These are phyloP conservation scores for Oryzias javanicus DNA, from an alignment of 2,113 vertebrate species.

Conservation along the genomic window DNA sequence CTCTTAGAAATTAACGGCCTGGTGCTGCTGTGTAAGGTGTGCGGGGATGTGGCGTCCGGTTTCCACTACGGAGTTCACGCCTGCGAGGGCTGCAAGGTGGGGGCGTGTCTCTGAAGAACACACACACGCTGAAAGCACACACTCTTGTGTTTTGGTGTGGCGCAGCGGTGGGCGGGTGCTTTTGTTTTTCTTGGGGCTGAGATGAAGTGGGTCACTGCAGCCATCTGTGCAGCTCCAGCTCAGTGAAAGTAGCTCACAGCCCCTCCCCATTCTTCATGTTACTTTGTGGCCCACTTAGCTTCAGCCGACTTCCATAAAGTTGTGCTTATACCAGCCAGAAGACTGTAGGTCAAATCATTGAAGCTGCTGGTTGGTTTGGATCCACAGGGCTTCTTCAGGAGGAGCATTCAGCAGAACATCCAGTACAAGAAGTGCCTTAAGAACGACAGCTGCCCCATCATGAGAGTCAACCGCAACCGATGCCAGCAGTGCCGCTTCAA, in stretches of 20 bases:
- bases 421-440: constrained; percentile 99
- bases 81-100: constrained; percentile 98
- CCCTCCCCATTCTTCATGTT: constrained; percentile 23
- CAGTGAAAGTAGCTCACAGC: constrained; percentile 47
- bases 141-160: background rate
- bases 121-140: background rate
- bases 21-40: constrained; percentile 97
- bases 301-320: background rate
- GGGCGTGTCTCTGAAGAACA: constrained; percentile 1
- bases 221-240: constrained; percentile 18
- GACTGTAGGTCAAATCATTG: too few species aligned
- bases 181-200: background rate
- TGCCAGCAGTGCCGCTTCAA: constrained; percentile 98
- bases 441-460: constrained; percentile 94
- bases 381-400: constrained; percentile 91
- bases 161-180: too few species aligned
- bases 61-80: constrained; percentile 98
- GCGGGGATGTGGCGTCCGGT: constrained; percentile 94
- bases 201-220: constrained; percentile 40
- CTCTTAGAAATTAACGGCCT: constrained; percentile 92
- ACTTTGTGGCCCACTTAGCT: constrained; percentile 52
- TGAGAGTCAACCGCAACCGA: constrained; percentile 95
- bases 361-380: background rate
- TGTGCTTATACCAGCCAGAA: background rate
- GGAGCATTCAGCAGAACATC: constrained; percentile 98